These are phyloP conservation scores for Ennomos fuscantarius DNA, from an alignment of 2,888 invertebrate genomes.

Conservation along the genomic window DNA sequence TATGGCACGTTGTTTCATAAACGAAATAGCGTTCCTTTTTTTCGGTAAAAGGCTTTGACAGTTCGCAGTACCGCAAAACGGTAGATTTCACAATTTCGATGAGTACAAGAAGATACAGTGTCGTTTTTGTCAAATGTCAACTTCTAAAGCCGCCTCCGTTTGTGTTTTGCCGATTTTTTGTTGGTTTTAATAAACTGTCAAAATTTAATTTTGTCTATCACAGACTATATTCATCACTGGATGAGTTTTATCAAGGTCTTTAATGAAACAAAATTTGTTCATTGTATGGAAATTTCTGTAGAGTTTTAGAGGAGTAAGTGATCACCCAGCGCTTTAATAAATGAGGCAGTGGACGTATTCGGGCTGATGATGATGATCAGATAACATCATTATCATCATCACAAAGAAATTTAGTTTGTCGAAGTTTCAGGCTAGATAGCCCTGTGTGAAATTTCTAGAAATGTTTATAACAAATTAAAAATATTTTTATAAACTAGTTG, in stretches of 20 bases:
- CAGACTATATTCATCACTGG: slow-evolving; percentile 45
- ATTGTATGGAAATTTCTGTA: neutral
- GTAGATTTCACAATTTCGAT: slow-evolving; percentile 82
- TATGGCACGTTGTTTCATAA: neutral
- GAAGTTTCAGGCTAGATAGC: too few relatives aligned
- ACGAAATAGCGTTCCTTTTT: slow-evolving; percentile 44
- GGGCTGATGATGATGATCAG: too few relatives aligned
- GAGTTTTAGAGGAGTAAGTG: too few relatives aligned
- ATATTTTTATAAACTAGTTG: too few relatives aligned
- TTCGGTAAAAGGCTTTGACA: slow-evolving; percentile 76
- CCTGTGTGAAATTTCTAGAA: too few relatives aligned
- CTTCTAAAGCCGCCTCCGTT: slow-evolving; percentile 76
- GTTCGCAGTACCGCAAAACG: slow-evolving; percentile 81
- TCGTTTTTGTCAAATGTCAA: slow-evolving; percentile 84
- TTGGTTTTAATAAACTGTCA: slow-evolving; percentile 22
- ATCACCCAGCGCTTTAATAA: too few relatives aligned
- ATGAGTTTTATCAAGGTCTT: slow-evolving; percentile 48
- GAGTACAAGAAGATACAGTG: slow-evolving; percentile 65
- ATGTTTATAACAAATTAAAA: too few relatives aligned
- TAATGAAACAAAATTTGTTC: neutral
- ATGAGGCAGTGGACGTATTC: too few relatives aligned
- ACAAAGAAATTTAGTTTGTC: too few relatives aligned
- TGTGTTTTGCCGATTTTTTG: slow-evolving; percentile 51
- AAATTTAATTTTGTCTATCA: slow-evolving; percentile 31
- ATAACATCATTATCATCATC: too few relatives aligned